These are phyloP conservation scores for Ctenicera cuprea DNA, from an alignment of 2,888 invertebrate species.

Conservation along the genomic window DNA sequence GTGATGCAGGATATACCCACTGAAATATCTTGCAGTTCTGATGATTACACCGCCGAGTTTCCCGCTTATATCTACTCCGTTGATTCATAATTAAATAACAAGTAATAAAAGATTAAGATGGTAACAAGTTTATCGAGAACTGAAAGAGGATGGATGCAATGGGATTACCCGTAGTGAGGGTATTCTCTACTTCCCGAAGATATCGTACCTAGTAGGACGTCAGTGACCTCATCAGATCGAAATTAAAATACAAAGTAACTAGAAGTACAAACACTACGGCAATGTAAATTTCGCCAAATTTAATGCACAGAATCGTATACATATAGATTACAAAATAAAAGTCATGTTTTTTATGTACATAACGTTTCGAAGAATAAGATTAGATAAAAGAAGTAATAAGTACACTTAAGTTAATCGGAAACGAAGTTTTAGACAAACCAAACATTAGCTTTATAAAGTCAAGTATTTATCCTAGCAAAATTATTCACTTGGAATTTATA, in stretches of 20 bases:
- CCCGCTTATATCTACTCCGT: conserved; percentile 12
- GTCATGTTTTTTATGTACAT: too few relatives aligned
- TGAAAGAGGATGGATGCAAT: background rate
- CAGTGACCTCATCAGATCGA: background rate
- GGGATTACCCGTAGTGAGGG: conserved; percentile 17
- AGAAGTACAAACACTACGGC: background rate
- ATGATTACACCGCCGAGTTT: conserved; percentile 10
- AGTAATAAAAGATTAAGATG: conserved; percentile 14
- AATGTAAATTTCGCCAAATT: background rate
- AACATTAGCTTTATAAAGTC: too few relatives aligned
- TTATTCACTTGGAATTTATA: too few relatives aligned
- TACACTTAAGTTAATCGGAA: too few relatives aligned
- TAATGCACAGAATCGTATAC: too few relatives aligned
- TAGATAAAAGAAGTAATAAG: too few relatives aligned
- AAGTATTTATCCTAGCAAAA: too few relatives aligned
- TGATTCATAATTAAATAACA: conserved; percentile 29
- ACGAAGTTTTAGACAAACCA: too few relatives aligned
- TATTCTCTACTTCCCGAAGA: conserved; percentile 21
- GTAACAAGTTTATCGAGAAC: conserved; percentile 11
- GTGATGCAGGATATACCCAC: background rate
- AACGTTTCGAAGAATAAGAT: too few relatives aligned
- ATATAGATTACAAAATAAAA: too few relatives aligned
- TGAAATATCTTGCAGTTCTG: conserved; percentile 3
- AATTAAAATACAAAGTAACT: background rate
- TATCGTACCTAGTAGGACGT: conserved; percentile 4